A percentile compares a stretch with the other conserved stretches of the same genome.
Evolutionary conservation across 2,797 vertebrate species (phyloP).

Genomic region (Phoebastria nigripes): DNA sequence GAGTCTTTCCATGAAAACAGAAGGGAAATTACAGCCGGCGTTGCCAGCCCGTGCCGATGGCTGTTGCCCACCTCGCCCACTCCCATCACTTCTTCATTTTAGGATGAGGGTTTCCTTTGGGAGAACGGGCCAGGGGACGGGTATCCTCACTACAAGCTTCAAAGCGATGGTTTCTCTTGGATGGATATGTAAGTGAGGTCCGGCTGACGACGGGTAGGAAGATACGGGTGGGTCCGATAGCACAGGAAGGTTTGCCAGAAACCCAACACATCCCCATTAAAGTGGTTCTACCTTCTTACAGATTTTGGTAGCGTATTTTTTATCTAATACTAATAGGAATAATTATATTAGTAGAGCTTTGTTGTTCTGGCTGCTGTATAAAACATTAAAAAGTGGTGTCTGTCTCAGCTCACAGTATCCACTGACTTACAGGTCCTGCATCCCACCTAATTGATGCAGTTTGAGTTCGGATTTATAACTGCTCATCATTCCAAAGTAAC

Average conservation of each 20-base stretch:
- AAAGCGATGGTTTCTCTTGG: not conserved
- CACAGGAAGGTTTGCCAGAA: not conserved
- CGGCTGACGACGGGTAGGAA: not conserved
- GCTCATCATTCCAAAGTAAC: not conserved
- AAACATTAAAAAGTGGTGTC: not conserved
- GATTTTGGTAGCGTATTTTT: not conserved
- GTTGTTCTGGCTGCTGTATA: not conserved
- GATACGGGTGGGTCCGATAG: not conserved
- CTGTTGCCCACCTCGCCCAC: accelerated
- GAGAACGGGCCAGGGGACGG: not conserved
- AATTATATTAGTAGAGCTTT: accelerated
- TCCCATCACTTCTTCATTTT: not conserved
- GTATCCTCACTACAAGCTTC: not conserved
- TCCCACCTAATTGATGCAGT: not conserved
- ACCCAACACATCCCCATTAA: not conserved
- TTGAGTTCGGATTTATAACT: not conserved
- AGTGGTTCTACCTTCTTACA: not conserved
- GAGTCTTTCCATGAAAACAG: not conserved
- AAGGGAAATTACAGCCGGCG: not conserved
- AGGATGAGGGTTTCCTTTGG: not conserved
- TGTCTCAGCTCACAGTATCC: not conserved
- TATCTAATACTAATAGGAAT: not conserved
- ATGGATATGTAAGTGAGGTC: not conserved
- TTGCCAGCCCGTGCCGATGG: not conserved
- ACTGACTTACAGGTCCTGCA: not conserved